Conservation (phyloP, 2,797 vertebrate genomes). For the Chelonia mydas region DNA sequence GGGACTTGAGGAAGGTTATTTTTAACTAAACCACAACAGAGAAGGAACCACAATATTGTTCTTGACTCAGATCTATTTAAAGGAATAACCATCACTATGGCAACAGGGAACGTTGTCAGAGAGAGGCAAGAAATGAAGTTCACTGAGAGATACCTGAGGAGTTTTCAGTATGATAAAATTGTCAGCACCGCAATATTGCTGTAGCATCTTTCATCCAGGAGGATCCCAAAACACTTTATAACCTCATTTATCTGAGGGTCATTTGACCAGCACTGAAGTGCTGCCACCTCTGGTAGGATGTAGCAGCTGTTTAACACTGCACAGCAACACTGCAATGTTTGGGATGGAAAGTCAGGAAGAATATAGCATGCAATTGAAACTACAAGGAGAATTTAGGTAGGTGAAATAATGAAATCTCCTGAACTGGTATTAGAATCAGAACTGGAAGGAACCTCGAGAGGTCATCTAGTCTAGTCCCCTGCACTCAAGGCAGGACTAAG, state of each 20-base stretch:
- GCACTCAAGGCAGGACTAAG: no score
- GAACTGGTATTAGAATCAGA: background rate
- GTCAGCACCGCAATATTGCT: background rate
- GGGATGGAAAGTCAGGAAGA: background rate
- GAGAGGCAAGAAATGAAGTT: constrained; percentile 45
- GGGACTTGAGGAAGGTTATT: constrained; percentile 51
- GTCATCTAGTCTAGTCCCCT: no score
- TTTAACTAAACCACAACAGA: constrained; percentile 68
- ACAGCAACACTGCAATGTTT: accelerated
- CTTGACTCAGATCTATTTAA: constrained; percentile 72
- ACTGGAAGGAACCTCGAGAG: no score
- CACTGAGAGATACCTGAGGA: constrained; percentile 1
- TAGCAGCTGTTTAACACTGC: background rate
- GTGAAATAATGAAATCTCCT: background rate
- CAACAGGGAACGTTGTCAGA: constrained; percentile 55
- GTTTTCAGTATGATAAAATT: constrained; percentile 47
- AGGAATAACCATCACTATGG: constrained; percentile 68
- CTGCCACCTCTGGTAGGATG: background rate
- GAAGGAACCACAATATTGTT: constrained; percentile 61
- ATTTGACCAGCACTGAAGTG: background rate
- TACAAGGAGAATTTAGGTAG: background rate
- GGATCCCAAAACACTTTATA: background rate
- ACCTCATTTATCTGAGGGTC: accelerated
- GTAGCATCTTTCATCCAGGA: background rate
- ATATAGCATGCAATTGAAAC: background rate